These are phyloP conservation scores for Lepidochitona cinerea DNA, from an alignment of 2,888 invertebrate species.

Conservation along the genomic window DNA sequence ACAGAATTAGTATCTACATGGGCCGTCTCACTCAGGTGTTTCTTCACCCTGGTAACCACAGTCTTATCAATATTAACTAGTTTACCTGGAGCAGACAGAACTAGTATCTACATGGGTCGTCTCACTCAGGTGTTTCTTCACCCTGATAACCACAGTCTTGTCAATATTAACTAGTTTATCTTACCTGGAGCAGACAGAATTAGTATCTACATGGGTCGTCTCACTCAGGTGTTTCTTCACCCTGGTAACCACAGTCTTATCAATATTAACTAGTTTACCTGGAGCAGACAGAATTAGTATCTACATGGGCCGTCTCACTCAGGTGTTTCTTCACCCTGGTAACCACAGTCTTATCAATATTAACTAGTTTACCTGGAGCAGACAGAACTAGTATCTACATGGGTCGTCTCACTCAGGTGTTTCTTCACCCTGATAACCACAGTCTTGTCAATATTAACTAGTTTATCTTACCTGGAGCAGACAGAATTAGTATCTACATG, in stretches of 20 bases:
- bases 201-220: slow-evolving; percentile 17
- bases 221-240: slow-evolving; percentile 57
- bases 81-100: slow-evolving; percentile 23
- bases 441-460: slow-evolving; percentile 31
- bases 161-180: slow-evolving; percentile 23
- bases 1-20: slow-evolving; percentile 14
- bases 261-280: slow-evolving; percentile 23
- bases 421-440: slow-evolving; percentile 61
- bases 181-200: slow-evolving; percentile 23
- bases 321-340: slow-evolving; percentile 59
- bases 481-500: slow-evolving; percentile 14
- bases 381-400: slow-evolving; percentile 13
- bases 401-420: slow-evolving; percentile 44
- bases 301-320: slow-evolving; percentile 24
- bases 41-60: slow-evolving; percentile 59
- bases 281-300: slow-evolving; percentile 16
- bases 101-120: slow-evolving; percentile 16
- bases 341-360: slow-evolving; percentile 50
- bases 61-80: slow-evolving; percentile 32
- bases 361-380: slow-evolving; percentile 17
- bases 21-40: slow-evolving; percentile 47
- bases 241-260: slow-evolving; percentile 53
- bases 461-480: slow-evolving; percentile 17
- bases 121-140: slow-evolving; percentile 56
- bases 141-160: slow-evolving; percentile 51